Base-by-base conservation (phyloP, 2,113 vertebrate species). In the Falcunculus frontatus region DNA sequence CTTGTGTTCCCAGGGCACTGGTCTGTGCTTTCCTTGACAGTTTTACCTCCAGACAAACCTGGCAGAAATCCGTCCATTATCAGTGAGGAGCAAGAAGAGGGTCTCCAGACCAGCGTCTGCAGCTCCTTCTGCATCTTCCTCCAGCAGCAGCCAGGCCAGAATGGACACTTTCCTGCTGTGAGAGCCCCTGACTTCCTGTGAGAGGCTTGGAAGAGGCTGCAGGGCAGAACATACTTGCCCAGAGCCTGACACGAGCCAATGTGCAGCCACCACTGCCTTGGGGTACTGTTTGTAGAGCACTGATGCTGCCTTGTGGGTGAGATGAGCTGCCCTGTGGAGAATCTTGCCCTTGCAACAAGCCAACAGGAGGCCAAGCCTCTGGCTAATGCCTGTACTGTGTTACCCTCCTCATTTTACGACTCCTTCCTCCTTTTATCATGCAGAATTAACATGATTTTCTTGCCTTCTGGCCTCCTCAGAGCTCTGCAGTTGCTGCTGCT, bases 121-220 rank as follows among this genome's bases (percentile, higher is more conserved):
- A 65, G 46, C 87, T 87, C 20, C 33, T 6, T 67, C 60, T 3
- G 2, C 72, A 5, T 42, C 85, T 33, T 94, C 85, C 37, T 95
- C 83, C 41, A 63, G 86, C 75, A 84, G 53, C 30, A 93, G 44
- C 75, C 98, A 98, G 74, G 85, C 96, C 52, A 98, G 87, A 22
- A 76, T 98, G 92, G 98, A 98, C 46, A 70, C 47, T 44, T 98
- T 98, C 73, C 85, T 98, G 62, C 96, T 95, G 70, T 97, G 92
- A 93, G 46, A 77, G 16, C 5, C 11, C 41, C 39, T 8, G 56
- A 20, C 33, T 56, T 29, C 10, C 60, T 4, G 7, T 19, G 41
- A 83, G 39, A 25, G 8, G 37, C 52, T 7, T 63, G 37, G 59
- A 49, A 22, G 46, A 22, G 10, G 64, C 55, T 5, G 39, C 39